These are phyloP conservation scores for Mus caroli DNA, from an alignment of 2,797 vertebrate genomes.

Conservation along the genomic window DNA sequence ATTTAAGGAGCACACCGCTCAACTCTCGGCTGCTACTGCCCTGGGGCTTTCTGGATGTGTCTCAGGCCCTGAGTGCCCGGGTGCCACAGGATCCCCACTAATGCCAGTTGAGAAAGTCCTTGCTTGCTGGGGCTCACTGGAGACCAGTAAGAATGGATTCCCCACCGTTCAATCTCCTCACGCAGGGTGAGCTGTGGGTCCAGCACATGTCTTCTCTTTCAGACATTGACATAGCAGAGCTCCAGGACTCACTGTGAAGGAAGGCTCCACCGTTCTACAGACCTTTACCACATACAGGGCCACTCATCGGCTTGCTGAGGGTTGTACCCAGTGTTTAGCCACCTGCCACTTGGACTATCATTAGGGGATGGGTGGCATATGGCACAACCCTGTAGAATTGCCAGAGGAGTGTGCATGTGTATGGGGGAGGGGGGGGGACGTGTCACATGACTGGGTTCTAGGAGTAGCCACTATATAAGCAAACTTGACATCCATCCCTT, in stretches of 20 bases:
- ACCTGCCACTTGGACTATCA: neutral
- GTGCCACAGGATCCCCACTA: neutral
- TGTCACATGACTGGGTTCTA: neutral
- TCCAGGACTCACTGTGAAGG: neutral
- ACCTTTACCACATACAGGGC: neutral
- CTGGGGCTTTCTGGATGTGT: neutral
- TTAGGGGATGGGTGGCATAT: neutral
- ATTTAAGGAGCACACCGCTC: neutral
- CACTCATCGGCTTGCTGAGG: neutral
- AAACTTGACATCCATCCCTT: neutral
- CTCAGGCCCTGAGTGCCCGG: neutral
- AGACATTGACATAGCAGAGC: neutral
- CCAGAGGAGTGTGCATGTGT: neutral
- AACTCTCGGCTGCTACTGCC: neutral
- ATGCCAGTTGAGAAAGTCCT: neutral
- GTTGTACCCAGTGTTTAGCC: neutral
- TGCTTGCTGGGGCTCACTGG: neutral
- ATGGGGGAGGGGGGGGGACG: neutral
- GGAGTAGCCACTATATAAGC: neutral
- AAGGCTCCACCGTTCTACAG: rapidly evolving
- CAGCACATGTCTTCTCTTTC: neutral
- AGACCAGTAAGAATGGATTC: neutral
- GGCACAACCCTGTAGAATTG: neutral
- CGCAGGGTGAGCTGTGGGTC: neutral
- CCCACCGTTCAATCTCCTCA: neutral